Evolutionary conservation across 2,888 invertebrate genomes (phyloP).

Genomic region (Gerosis bhagava): DNA sequence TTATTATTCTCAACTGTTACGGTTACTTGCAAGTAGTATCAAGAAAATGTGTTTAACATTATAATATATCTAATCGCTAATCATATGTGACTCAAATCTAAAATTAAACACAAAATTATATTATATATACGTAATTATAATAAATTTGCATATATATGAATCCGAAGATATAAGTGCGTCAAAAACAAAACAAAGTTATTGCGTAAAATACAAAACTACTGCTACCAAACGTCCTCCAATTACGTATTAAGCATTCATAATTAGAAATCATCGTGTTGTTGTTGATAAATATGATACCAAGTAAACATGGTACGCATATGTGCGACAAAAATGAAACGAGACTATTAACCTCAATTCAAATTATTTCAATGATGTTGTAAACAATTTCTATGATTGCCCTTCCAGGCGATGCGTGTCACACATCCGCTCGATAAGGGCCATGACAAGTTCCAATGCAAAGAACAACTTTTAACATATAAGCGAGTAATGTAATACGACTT

Average conservation of each 20-base stretch:
- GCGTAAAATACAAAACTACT: conserved; percentile 38
- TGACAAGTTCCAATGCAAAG: conserved; percentile 51
- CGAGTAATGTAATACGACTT: conserved; percentile 38
- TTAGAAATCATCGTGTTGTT: conserved; percentile 57
- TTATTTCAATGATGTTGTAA: conserved; percentile 72
- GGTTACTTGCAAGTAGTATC: no score
- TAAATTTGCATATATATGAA: conserved; percentile 1
- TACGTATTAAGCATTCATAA: conserved; percentile 43
- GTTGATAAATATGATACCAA: conserved; percentile 61
- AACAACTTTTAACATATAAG: conserved; percentile 49
- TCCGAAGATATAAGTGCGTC: conserved; percentile 1
- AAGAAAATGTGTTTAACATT: no score
- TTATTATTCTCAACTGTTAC: no score
- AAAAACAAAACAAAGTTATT: conserved; percentile 36
- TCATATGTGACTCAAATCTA: no score
- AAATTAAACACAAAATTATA: no score
- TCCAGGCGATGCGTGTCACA: conserved; percentile 58
- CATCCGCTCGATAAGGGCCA: conserved; percentile 70
- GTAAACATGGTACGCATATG: conserved; percentile 78
- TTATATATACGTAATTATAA: no score
- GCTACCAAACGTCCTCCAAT: conserved; percentile 43
- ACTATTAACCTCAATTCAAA: conserved; percentile 78
- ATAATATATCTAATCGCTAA: no score
- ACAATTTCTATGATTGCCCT: conserved; percentile 69
- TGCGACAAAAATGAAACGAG: conserved; percentile 72